phyloP scores from a whole-genome alignment of 2,113 vertebrate species.

The Phaethon lepturus region DNA sequence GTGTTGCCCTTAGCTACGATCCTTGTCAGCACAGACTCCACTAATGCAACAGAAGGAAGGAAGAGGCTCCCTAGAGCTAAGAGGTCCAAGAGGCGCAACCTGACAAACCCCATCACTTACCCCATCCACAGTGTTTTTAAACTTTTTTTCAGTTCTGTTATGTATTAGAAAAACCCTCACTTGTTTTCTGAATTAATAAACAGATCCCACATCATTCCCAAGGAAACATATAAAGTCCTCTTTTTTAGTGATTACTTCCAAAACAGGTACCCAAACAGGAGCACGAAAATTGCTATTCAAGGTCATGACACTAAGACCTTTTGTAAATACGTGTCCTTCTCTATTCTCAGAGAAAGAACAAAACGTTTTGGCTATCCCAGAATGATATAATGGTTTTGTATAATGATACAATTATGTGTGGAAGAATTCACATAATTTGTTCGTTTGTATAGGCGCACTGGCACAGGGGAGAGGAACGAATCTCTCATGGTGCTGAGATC shows the following conservation, averaged over 20 bases:
- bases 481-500: background rate
- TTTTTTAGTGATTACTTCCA: background rate
- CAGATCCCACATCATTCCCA: background rate
- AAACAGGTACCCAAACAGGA: background rate
- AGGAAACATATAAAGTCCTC: background rate
- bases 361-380: background rate
- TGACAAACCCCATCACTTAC: background rate
- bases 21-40: background rate
- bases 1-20: background rate
- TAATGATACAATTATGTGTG: background rate
- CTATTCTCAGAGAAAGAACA: slow-evolving; percentile 1
- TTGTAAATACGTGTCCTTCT: background rate
- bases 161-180: background rate
- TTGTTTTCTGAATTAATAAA: background rate
- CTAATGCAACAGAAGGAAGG: background rate
- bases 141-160: background rate
- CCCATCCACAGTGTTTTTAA: background rate
- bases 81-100: background rate
- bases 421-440: slow-evolving; percentile 10
- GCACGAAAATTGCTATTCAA: background rate
- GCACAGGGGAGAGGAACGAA: background rate
- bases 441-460: background rate
- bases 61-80: background rate
- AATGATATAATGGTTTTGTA: background rate
- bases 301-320: background rate